A percentile compares a stretch with the other conserved stretches of the same genome.
These are phyloP conservation scores for Malaclemys terrapin DNA, from an alignment of 2,113 vertebrate species.

Conservation along the genomic window DNA sequence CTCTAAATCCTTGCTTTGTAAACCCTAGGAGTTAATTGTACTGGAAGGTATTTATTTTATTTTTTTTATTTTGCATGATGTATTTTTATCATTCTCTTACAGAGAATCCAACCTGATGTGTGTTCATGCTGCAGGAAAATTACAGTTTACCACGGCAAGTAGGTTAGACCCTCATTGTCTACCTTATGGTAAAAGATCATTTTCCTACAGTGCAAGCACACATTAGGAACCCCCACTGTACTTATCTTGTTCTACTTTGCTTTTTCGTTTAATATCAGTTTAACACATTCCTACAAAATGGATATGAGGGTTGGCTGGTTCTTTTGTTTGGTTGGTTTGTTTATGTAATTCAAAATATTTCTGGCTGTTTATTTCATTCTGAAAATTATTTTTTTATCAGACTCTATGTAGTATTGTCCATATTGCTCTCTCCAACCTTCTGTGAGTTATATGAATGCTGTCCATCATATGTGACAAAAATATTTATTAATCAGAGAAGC, in stretches of 20 bases:
- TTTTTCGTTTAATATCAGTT: not conserved
- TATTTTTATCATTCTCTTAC: not conserved
- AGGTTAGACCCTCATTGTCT: not conserved
- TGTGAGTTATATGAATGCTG: not conserved
- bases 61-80: not conserved
- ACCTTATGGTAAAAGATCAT: not conserved
- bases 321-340: not conserved
- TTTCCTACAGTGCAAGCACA: not conserved
- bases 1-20: not conserved
- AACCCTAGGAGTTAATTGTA: not conserved
- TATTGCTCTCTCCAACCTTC: not conserved
- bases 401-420: not conserved
- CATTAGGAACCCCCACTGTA: not conserved
- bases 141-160: not conserved
- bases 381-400: not conserved
- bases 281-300: not conserved
- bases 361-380: not conserved
- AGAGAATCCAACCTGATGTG: not conserved
- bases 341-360: conserved; percentile 6
- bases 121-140: not conserved
- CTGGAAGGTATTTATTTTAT: not conserved
- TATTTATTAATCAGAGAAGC: not conserved
- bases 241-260: not conserved
- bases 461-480: not conserved
- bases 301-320: not conserved